These are phyloP conservation scores for Odontamblyopus rebecca DNA, from an alignment of 2,797 vertebrate species.

Conservation along the genomic window DNA sequence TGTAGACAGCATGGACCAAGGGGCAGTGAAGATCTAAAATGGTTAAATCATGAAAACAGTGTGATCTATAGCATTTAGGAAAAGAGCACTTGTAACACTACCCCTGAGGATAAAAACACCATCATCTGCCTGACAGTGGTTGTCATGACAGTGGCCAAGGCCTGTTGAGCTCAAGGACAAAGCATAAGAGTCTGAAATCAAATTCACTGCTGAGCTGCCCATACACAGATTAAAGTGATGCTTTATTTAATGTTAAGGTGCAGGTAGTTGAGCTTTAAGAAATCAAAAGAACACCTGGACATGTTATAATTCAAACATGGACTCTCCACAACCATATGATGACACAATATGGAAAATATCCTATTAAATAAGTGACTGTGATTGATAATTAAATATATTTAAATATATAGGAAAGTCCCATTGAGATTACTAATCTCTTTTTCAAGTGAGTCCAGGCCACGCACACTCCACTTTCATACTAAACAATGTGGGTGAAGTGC, in stretches of 20 bases:
- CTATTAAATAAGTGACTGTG: neutral
- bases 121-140: conserved; percentile 43
- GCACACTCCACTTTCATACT: too few relatives aligned
- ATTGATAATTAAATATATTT: neutral
- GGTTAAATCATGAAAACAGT: neutral
- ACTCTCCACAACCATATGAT: neutral
- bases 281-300: conserved; percentile 3
- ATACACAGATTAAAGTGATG: neutral
- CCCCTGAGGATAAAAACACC: conserved; percentile 16
- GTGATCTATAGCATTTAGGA: conserved; percentile 3
- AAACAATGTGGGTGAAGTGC: too few relatives aligned
- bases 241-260: conserved; percentile 8
- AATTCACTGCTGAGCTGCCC: neutral
- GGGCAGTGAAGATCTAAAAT: neutral
- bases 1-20: neutral
- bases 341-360: neutral
- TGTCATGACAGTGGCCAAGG: conserved; percentile 39
- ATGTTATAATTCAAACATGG: neutral
- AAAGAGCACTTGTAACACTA: neutral
- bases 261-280: neutral
- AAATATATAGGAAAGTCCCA: too few relatives aligned
- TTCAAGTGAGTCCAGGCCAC: too few relatives aligned
- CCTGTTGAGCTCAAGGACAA: conserved; percentile 35
- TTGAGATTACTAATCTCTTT: too few relatives aligned
- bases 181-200: neutral